Conservation (phyloP, 2,797 vertebrate genomes). For the Argentina silus region DNA sequence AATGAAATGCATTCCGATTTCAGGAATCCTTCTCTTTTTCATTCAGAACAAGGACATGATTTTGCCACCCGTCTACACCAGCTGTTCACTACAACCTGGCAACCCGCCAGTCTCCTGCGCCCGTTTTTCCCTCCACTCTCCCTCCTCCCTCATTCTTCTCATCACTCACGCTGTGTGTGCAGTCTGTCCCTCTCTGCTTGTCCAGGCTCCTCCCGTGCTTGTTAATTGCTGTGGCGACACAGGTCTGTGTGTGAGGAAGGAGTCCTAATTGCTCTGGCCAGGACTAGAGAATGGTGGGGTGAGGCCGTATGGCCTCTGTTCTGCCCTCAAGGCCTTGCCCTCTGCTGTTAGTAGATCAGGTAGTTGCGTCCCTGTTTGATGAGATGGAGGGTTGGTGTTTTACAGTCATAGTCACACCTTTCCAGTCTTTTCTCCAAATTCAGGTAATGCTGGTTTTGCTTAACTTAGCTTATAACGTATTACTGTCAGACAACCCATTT, state of each 20-base stretch:
- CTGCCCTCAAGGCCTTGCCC: conserved; percentile 38
- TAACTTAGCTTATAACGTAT: too few relatives aligned
- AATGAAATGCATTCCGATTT: background rate
- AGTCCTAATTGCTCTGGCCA: conserved; percentile 64
- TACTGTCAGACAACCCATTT: too few relatives aligned
- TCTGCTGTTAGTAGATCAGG: conserved; percentile 46
- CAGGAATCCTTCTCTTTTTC: background rate
- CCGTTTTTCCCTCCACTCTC: conserved; percentile 22
- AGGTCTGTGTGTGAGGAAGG: conserved; percentile 61
- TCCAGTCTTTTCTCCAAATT: background rate
- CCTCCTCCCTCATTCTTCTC: conserved; percentile 44
- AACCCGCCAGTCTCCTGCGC: conserved; percentile 26
- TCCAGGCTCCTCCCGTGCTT: conserved; percentile 60
- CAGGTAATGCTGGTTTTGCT: too few relatives aligned
- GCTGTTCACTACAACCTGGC: conserved; percentile 34
- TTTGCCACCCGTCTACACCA: conserved; percentile 26
- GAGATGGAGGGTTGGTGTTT: conserved; percentile 37
- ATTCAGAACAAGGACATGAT: conserved; percentile 1
- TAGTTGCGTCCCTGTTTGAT: conserved; percentile 55
- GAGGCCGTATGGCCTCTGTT: conserved; percentile 49
- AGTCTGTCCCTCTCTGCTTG: conserved; percentile 55
- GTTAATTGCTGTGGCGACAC: conserved; percentile 69
- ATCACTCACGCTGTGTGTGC: conserved; percentile 67
- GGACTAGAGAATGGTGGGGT: conserved; percentile 53
- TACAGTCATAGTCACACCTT: too few relatives aligned